A percentile compares a stretch with the other conserved stretches of the same genome.
These are phyloP conservation scores for Syrrhaptes paradoxus DNA, from an alignment of 2,113 vertebrate species.

Conservation along the genomic window DNA sequence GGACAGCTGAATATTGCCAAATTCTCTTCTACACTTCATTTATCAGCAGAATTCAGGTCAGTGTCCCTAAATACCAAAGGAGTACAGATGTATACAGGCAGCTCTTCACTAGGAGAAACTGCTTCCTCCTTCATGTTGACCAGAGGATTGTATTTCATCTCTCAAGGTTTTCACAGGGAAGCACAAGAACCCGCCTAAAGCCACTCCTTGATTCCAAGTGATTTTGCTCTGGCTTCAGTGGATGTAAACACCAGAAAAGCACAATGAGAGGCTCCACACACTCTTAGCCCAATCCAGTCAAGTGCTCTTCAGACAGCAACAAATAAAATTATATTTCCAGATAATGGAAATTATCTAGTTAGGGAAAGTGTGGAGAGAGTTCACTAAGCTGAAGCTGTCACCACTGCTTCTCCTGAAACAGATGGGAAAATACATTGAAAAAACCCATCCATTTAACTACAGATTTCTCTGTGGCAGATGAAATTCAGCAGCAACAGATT, in stretches of 20 bases:
- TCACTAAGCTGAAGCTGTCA: background rate
- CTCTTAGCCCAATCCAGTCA: background rate
- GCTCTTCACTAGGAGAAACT: background rate
- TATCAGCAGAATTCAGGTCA: background rate
- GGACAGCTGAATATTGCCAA: background rate
- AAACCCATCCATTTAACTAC: background rate
- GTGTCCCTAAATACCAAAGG: background rate
- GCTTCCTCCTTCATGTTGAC: background rate
- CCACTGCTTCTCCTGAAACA: background rate
- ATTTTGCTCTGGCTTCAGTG: background rate
- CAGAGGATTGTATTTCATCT: background rate
- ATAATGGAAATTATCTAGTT: background rate
- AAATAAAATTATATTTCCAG: background rate
- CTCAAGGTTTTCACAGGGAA: background rate
- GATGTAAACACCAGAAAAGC: background rate
- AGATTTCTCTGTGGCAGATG: background rate
- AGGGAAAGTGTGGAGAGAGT: background rate
- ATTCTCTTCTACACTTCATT: background rate
- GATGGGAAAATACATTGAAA: background rate
- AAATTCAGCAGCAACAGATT: background rate
- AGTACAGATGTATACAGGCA: background rate
- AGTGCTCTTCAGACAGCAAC: background rate
- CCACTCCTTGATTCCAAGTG: background rate
- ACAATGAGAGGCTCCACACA: background rate
- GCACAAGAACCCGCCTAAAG: background rate